Evolutionary conservation across 1,140 invertebrate genomes (phyloP).

Genomic region (Drosophila nannoptera): DNA sequence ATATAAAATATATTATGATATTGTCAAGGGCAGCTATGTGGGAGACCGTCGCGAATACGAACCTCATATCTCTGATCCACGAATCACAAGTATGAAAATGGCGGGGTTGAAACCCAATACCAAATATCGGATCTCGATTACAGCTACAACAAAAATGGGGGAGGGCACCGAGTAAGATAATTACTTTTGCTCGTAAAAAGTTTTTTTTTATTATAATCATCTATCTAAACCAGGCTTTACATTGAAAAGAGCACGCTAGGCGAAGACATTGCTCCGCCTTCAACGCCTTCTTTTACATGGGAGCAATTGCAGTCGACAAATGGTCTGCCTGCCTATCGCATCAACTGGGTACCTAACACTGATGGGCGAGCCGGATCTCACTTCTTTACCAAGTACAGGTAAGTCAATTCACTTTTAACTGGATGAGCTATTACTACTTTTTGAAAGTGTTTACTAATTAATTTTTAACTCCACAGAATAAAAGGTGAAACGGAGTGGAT

Average conservation of each 20-base stretch:
- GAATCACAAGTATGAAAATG: conserved; percentile 89
- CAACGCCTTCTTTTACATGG: conserved; percentile 88
- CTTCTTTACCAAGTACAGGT: conserved; percentile 92
- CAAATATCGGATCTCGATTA: conserved; percentile 92
- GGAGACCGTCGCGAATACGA: conserved; percentile 85
- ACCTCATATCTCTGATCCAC: conserved; percentile 88
- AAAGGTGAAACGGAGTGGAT: conserved; percentile 86
- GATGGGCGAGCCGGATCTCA: conserved; percentile 86
- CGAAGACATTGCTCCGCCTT: conserved; percentile 83
- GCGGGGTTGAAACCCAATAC: conserved; percentile 90
- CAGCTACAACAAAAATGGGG: conserved; percentile 90
- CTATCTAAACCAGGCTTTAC: conserved; percentile 82
- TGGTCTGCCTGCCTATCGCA: conserved; percentile 86
- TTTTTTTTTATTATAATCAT: neutral
- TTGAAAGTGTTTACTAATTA: neutral
- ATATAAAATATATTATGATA: conserved; percentile 94
- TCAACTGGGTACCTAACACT: conserved; percentile 89
- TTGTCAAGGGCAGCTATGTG: conserved; percentile 86
- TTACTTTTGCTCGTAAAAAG: neutral
- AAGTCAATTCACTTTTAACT: neutral
- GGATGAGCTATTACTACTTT: neutral
- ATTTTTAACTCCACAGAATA: conserved; percentile 56
- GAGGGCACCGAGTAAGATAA: conserved; percentile 86
- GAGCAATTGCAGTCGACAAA: conserved; percentile 85
- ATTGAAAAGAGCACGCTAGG: conserved; percentile 88